Percentiles rank a stretch among this genome's conserved stretches.
Evolutionary conservation across 2,113 vertebrate genomes (phyloP).

Genomic region (Procapra przewalskii): DNA sequence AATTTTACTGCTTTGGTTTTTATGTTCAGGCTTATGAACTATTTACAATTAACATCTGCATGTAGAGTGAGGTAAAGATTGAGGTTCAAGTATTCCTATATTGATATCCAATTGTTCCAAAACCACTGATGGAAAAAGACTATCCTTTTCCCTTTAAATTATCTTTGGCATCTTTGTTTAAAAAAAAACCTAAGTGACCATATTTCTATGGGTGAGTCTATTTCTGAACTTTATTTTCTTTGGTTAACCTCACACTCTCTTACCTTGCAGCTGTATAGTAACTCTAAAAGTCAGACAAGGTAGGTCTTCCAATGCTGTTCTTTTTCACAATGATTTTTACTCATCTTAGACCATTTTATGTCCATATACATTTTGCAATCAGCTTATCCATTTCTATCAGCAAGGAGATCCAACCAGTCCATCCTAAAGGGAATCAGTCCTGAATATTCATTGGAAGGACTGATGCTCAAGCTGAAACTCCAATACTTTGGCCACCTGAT

Average conservation of each 20-base stretch:
- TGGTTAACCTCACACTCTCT: background rate
- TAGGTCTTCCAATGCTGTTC: background rate
- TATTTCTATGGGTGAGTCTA: background rate
- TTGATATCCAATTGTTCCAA: background rate
- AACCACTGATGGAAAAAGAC: background rate
- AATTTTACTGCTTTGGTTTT: background rate
- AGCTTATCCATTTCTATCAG: background rate
- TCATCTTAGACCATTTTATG: background rate
- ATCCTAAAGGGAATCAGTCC: too few relatives aligned
- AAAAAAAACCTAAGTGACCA: background rate
- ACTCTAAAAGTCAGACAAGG: background rate
- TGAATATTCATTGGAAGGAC: background rate
- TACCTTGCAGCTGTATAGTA: background rate
- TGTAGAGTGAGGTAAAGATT: background rate
- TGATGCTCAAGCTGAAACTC: background rate
- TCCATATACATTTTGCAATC: background rate
- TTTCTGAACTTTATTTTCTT: background rate
- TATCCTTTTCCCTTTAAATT: background rate
- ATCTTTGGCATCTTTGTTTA: background rate
- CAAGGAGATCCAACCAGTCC: background rate
- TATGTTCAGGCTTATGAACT: background rate
- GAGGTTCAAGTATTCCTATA: background rate
- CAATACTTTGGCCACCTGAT: too few relatives aligned
- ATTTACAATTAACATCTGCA: background rate
- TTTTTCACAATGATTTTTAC: conserved; percentile 13